Conservation (phyloP, 2,888 invertebrate genomes). For the Phortica magna region DNA sequence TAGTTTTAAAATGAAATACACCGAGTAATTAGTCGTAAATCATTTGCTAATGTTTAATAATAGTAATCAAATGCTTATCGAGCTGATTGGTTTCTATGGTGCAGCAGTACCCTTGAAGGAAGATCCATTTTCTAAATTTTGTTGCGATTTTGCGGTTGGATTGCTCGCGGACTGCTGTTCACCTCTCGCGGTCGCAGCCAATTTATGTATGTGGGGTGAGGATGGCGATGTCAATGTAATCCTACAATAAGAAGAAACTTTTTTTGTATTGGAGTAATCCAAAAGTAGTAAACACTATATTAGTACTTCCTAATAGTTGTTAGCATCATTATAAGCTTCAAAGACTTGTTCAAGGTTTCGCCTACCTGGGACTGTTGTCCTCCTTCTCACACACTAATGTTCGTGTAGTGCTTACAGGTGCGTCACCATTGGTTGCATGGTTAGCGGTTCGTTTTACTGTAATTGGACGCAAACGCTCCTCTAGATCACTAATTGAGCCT, state of each 20-base stretch:
- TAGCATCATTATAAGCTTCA: slow-evolving; percentile 38
- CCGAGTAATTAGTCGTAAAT: not conserved
- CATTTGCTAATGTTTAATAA: not conserved
- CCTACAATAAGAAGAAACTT: slow-evolving; percentile 78
- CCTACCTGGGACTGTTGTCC: slow-evolving; percentile 78
- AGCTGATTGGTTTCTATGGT: not conserved
- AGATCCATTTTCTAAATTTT: slow-evolving; percentile 60
- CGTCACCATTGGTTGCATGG: slow-evolving; percentile 59
- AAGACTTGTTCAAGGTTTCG: slow-evolving; percentile 36
- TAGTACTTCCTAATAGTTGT: slow-evolving; percentile 66
- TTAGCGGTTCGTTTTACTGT: slow-evolving; percentile 72
- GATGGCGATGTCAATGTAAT: slow-evolving; percentile 78
- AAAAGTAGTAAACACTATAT: slow-evolving; percentile 41
- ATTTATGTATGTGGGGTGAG: slow-evolving; percentile 73
- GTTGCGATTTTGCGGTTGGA: slow-evolving; percentile 39
- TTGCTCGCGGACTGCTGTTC: slow-evolving; percentile 56
- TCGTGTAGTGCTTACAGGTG: slow-evolving; percentile 67
- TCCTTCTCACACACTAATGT: slow-evolving; percentile 75
- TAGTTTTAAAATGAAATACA: not conserved
- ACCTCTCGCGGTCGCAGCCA: slow-evolving; percentile 64
- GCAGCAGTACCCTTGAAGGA: slow-evolving; percentile 51
- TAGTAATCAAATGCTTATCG: not conserved
- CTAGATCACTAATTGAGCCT: slow-evolving; percentile 76
- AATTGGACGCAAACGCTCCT: slow-evolving; percentile 75
- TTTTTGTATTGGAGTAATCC: slow-evolving; percentile 61